Evolutionary conservation across 2,888 invertebrate species (phyloP).

Genomic region (Sisyra terminalis): DNA sequence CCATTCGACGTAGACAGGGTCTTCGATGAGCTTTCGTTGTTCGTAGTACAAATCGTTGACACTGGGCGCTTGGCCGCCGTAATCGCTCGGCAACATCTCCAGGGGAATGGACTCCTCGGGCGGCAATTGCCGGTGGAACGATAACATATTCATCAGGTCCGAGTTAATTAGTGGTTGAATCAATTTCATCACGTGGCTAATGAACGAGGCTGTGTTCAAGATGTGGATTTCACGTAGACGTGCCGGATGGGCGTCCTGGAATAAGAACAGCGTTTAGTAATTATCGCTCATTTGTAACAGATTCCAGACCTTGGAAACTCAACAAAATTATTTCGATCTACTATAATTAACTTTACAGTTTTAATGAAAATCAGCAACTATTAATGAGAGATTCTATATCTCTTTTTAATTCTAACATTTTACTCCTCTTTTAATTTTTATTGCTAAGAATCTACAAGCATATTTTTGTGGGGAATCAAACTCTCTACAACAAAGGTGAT

Average conservation of each 20-base stretch:
- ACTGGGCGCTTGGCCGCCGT: conserved; percentile 38
- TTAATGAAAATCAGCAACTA: no score
- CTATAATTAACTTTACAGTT: conserved; percentile 3
- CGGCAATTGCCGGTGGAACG: conserved; percentile 29
- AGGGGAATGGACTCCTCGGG: conserved; percentile 19
- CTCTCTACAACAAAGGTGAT: no score
- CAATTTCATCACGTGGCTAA: conserved; percentile 49
- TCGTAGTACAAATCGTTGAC: conserved; percentile 35
- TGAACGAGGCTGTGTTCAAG: conserved; percentile 46
- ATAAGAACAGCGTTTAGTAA: conserved; percentile 14
- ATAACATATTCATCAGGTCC: conserved; percentile 39
- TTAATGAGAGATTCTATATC: no score
- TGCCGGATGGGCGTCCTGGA: conserved; percentile 48
- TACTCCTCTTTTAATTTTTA: no score
- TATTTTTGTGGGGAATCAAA: no score
- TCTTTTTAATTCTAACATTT: no score
- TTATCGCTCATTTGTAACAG: no score
- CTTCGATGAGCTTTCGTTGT: conserved; percentile 36
- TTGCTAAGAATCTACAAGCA: no score
- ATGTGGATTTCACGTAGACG: conserved; percentile 48
- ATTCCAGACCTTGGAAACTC: no score
- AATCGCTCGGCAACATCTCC: conserved; percentile 33
- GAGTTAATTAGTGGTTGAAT: conserved; percentile 45
- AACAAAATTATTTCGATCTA: no score
- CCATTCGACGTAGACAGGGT: conserved; percentile 42